Conservation (phyloP, 2,113 vertebrate species). For the Pardalotus punctatus region DNA sequence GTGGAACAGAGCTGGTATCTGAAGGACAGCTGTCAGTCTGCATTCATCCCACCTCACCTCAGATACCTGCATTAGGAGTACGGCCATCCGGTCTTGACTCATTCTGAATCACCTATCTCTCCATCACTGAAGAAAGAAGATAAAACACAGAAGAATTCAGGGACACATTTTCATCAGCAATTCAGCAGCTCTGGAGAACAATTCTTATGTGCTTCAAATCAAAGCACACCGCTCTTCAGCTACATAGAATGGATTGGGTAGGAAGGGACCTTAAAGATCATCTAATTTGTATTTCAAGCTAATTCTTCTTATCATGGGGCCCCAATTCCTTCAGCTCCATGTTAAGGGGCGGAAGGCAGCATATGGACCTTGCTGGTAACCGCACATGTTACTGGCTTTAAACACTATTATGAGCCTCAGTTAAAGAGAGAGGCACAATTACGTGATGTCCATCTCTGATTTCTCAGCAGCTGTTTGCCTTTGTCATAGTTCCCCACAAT, state of each 20-base stretch:
- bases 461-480: neutral
- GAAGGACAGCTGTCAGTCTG: neutral
- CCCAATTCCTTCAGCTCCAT: neutral
- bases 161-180: neutral
- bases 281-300: neutral
- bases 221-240: neutral
- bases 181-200: neutral
- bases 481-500: neutral
- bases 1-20: neutral
- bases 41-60: neutral
- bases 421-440: neutral
- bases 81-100: neutral
- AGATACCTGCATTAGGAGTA: neutral
- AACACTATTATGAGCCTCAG: neutral
- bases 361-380: neutral
- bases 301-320: neutral
- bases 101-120: neutral
- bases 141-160: neutral
- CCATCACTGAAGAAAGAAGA: neutral
- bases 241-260: neutral
- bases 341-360: neutral
- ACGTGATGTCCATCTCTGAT: neutral
- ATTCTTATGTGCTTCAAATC: neutral
- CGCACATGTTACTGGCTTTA: neutral
- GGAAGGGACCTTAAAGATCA: neutral